Evolutionary conservation across 1,140 invertebrate species (phyloP), one percentile per base, ranked within the genome.

Genomic region (Lethrus apterus): DNA sequence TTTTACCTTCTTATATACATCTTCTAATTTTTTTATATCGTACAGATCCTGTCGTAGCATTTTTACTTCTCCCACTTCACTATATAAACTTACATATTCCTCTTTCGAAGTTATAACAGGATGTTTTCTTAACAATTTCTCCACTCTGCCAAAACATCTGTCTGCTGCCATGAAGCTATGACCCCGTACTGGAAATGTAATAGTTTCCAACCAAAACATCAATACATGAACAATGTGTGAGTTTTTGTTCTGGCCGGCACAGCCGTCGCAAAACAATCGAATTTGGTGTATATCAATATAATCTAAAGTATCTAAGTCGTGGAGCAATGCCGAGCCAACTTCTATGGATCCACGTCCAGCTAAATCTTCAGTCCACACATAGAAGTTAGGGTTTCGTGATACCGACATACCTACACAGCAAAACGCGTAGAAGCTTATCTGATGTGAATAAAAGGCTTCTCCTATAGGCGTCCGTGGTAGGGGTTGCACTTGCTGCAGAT

Each of bases 241-340:
- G 42, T 62, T 59, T 44, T 56, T 57, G 29, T 60, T 60, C 35
- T 60, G 58, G 2, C 50, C 52, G 11, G 17, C 45, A 32, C 58
- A 58, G n/a, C 54, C 52, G 43, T 58, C 58, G 41, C 31, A 52
- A 48, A 59, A 60, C 23, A 62, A 47, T 36, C 49, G 35, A 33
- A 58, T 18, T 4, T 35, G 38, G 10, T 46, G 19, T 17, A 42
- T 38, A 9, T 9, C 26, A 11, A 26, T 29, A 26, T 17, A 36
- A 24, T 38, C 11, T 26, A 24, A 5, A 18, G 9, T 30, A 10
- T 40, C n/a, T 19, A 47, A 14, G 18, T 40, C 15, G 23, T 23
- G 10, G 23, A 42, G 34, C 1, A 48, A 29, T 31, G 29, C 30
- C 1, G 21, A 24, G 23, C 46, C 46, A 14, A 42, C 20, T 14